Conservation (phyloP, 1,140 invertebrate species). For the Listronotus oregonensis region DNA sequence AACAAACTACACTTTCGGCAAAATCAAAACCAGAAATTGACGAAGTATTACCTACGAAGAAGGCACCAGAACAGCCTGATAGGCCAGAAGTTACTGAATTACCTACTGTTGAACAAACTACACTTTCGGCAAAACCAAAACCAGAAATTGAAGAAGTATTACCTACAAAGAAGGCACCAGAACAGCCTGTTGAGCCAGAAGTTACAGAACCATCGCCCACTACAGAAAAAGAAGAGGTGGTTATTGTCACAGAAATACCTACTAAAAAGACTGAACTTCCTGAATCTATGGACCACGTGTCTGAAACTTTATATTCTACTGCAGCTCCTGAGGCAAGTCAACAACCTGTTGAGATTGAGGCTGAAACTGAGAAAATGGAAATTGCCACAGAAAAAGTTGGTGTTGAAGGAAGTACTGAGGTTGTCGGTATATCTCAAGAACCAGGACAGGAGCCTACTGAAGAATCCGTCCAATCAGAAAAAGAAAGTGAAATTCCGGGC, state of each 20-base stretch:
- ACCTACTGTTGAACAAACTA: neutral
- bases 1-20: no score
- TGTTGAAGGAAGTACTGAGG: neutral
- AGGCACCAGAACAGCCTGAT: slow-evolving; percentile 6
- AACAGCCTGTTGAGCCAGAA: slow-evolving; percentile 26
- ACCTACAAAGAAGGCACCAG: neutral
- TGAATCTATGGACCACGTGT: slow-evolving; percentile 37
- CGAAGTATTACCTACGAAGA: neutral
- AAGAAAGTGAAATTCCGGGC: slow-evolving; percentile 12
- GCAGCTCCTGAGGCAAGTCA: slow-evolving; percentile 9
- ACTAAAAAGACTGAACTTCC: slow-evolving; percentile 40
- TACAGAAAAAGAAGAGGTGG: slow-evolving; percentile 38
- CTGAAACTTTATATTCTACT: slow-evolving; percentile 30
- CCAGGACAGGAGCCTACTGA: neutral
- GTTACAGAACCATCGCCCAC: neutral
- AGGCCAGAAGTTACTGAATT: slow-evolving; percentile 24
- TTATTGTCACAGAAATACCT: slow-evolving; percentile 39
- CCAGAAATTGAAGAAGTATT: neutral
- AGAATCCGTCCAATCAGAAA: neutral
- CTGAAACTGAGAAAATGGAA: neutral
- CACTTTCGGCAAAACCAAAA: no score
- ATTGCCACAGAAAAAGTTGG: slow-evolving; percentile 9
- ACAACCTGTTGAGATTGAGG: neutral
- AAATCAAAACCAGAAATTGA: neutral
- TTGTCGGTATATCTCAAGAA: slow-evolving; percentile 19